Base-by-base conservation (phyloP, 2,113 vertebrate species). In the Archilochus colubris region DNA sequence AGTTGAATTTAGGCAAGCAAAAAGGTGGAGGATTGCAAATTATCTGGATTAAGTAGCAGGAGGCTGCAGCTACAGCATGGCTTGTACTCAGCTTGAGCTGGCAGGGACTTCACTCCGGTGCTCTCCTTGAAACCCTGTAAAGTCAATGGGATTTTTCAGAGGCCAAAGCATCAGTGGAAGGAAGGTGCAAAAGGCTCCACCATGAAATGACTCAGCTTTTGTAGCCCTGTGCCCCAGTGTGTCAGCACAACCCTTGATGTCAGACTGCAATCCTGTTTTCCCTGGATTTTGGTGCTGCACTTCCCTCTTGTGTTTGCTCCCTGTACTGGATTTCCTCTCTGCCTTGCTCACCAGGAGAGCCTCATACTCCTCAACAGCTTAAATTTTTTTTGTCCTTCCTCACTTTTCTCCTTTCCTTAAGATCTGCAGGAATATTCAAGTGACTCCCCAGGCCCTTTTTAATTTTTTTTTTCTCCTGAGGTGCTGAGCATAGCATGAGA, bases 301-400 rank as follows among this genome's bases (percentile, higher is more conserved):
- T 95, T 87, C 97, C 96, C 97, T 96, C 98, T 97, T 82, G 87
- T 95, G 97, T 96, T 89, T 75, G 90, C 50, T 94, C 72, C 3
- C 31, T 43, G 68, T 11, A 89, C 57, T 90, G 89, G 66, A n/a
- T 81, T 69, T 78, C 40, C 72, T 78, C 80, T 22, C 25, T 24
- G 48, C 55, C n/a, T 33, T 33, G 64, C 43, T n/a, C 17, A 15
- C 27, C 14, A 20, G 28, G 8, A 14, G 54, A 18, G 44, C 55
- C 50, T 59, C 5, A 1, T 51, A 2, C 53, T 33, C 36, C 33
- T 23, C 18, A 1, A 3, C 50, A 40, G 57, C 40, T 68, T 48
- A 7, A 9, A 7, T 67, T 31, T 15, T 22, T 10, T 8, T 67
- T 31, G 14, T 19, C 18, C 5, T 55, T 30, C 46, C 13, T 9